Conservation (phyloP, 2,888 invertebrate genomes). For the Lasioglossum malachurum region DNA sequence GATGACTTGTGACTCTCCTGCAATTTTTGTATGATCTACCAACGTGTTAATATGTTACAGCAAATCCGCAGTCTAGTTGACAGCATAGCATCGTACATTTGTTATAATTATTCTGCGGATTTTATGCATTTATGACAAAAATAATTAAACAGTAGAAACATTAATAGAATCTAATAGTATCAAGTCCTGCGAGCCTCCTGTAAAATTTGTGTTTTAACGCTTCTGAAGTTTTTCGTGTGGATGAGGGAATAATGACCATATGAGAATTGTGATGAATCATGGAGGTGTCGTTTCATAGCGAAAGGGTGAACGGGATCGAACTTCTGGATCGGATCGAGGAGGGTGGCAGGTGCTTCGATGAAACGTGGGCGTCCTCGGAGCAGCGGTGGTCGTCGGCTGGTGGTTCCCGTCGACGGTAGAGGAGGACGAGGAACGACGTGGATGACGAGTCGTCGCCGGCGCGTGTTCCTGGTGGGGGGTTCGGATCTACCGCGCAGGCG, state of each 20-base stretch:
- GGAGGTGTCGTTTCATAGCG: not conserved
- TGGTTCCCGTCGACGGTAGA: slow-evolving; percentile 59
- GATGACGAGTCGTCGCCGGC: slow-evolving; percentile 57
- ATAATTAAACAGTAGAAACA: no score
- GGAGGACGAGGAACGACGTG: slow-evolving; percentile 52
- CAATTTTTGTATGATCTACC: no score
- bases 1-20: no score
- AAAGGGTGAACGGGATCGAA: not conserved
- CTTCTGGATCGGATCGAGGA: slow-evolving; percentile 9
- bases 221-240: no score
- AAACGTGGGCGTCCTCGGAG: slow-evolving; percentile 65
- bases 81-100: no score
- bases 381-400: slow-evolving; percentile 59
- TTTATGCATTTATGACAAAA: no score
- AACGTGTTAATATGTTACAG: no score
- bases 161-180: no score
- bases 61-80: no score
- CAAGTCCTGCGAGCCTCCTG: no score
- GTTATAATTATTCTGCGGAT: no score
- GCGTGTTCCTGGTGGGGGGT: slow-evolving; percentile 63
- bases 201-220: no score
- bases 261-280: not conserved
- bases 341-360: slow-evolving; percentile 59
- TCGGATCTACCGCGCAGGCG: slow-evolving; percentile 81
- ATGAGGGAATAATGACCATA: not conserved